These are phyloP conservation scores for Charadrius vociferus DNA, from an alignment of 2,113 vertebrate species.

Conservation along the genomic window DNA sequence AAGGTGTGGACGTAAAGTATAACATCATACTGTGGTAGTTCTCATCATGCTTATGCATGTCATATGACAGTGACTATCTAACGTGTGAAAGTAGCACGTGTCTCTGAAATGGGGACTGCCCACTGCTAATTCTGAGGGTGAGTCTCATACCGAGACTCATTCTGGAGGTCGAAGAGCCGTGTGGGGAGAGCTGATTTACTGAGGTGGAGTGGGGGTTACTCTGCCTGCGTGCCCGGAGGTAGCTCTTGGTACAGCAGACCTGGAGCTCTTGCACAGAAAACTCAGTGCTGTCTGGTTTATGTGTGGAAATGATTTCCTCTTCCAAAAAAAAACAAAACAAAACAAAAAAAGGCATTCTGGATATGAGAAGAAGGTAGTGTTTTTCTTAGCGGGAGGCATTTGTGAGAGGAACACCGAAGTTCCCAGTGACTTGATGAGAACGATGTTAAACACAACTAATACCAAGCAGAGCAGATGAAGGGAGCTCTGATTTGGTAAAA, in stretches of 20 bases:
- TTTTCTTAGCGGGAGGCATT: neutral
- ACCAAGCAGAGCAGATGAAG: neutral
- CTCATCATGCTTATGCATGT: neutral
- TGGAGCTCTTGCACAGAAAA: neutral
- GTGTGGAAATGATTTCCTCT: neutral
- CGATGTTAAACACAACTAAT: neutral
- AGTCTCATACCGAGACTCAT: accelerated
- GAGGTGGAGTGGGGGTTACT: neutral
- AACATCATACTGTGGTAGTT: neutral
- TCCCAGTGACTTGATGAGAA: neutral
- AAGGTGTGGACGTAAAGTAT: neutral
- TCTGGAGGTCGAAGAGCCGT: accelerated
- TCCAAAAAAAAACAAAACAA: neutral
- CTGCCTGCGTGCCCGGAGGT: neutral
- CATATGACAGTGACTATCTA: neutral
- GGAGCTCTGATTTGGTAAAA: neutral
- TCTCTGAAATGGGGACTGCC: neutral
- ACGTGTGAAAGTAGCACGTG: neutral
- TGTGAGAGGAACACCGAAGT: neutral
- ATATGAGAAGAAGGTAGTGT: accelerated
- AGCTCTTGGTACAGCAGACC: neutral
- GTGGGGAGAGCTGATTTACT: accelerated
- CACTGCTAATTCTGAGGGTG: neutral
- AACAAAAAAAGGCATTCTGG: neutral
- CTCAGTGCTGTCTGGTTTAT: neutral